A percentile compares a stretch with the other conserved stretches of the same genome.
These are phyloP conservation scores for Picus viridis DNA, from an alignment of 2,797 vertebrate genomes.

Conservation along the genomic window DNA sequence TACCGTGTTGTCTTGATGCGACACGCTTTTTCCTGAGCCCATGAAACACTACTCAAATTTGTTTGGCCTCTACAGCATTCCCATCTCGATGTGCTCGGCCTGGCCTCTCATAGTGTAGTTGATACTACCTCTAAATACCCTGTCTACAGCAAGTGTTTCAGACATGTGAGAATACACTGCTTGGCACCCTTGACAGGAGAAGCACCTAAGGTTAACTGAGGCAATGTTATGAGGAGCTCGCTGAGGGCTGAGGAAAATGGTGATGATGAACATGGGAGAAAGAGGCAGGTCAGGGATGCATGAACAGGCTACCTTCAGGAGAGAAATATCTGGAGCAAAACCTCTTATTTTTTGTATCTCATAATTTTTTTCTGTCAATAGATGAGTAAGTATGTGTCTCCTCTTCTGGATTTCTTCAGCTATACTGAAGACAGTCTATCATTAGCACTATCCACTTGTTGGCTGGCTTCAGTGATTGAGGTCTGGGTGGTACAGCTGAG, in stretches of 20 bases:
- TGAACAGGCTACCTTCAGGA: not conserved
- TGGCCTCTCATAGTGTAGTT: accelerated
- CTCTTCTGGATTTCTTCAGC: not conserved
- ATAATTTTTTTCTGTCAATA: not conserved
- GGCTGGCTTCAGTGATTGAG: accelerated
- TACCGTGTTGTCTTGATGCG: not conserved
- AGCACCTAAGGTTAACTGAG: not conserved
- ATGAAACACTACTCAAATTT: not conserved
- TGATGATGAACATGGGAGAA: not conserved
- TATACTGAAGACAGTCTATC: not conserved
- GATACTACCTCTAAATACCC: not conserved
- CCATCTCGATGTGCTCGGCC: not conserved
- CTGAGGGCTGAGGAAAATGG: accelerated
- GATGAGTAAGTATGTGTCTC: not conserved
- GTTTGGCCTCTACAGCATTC: not conserved
- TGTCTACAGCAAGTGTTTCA: not conserved
- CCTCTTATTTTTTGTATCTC: not conserved
- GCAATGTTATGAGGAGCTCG: accelerated
- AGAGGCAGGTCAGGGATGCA: not conserved
- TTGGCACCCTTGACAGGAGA: not conserved
- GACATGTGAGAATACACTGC: not conserved
- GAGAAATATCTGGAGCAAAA: not conserved
- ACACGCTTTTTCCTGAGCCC: not conserved
- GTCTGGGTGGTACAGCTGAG: not conserved
- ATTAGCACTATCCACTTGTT: accelerated